Conservation (phyloP, 1,140 invertebrate genomes). For the Caenorhabditis briggsae region DNA sequence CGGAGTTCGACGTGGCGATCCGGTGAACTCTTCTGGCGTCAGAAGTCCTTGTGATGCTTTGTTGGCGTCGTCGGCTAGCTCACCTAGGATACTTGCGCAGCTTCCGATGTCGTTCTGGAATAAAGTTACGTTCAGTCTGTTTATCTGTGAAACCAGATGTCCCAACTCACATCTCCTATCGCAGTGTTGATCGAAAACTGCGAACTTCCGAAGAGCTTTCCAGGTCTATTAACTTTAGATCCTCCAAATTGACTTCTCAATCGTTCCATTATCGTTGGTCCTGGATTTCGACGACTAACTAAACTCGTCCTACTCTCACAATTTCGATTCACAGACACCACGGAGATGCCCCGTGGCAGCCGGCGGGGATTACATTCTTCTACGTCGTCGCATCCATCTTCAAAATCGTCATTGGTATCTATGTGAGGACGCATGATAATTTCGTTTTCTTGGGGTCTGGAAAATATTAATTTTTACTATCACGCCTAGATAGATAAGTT, state of each 20-base stretch:
- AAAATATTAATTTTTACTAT: neutral
- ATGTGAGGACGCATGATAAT: constrained; percentile 60
- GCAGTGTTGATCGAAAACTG: constrained; percentile 52
- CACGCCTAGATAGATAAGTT: neutral
- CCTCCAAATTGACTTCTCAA: constrained; percentile 57
- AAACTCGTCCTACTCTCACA: constrained; percentile 57
- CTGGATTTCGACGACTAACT: neutral
- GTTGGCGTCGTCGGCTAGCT: constrained; percentile 45
- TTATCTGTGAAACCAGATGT: neutral
- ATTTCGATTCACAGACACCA: constrained; percentile 56
- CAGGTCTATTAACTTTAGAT: constrained; percentile 45
- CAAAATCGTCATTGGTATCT: constrained; percentile 7
- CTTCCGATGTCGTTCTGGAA: constrained; percentile 6
- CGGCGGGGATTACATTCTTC: constrained; percentile 35
- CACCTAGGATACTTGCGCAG: constrained; percentile 13
- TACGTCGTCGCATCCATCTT: constrained; percentile 25
- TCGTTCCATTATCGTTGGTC: constrained; percentile 35
- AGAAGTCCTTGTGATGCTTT: constrained; percentile 15
- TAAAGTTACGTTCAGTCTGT: neutral
- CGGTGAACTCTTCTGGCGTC: constrained; percentile 40
- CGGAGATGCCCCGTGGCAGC: constrained; percentile 50
- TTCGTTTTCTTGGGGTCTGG: constrained; percentile 26
- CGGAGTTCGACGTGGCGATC: constrained; percentile 23
- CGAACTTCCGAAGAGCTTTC: constrained; percentile 48
- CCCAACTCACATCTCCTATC: constrained; percentile 37